A percentile compares a stretch with the other conserved stretches of the same genome.
These are phyloP conservation scores for Ceratina japonica DNA, from an alignment of 1,140 invertebrate species.

Conservation along the genomic window DNA sequence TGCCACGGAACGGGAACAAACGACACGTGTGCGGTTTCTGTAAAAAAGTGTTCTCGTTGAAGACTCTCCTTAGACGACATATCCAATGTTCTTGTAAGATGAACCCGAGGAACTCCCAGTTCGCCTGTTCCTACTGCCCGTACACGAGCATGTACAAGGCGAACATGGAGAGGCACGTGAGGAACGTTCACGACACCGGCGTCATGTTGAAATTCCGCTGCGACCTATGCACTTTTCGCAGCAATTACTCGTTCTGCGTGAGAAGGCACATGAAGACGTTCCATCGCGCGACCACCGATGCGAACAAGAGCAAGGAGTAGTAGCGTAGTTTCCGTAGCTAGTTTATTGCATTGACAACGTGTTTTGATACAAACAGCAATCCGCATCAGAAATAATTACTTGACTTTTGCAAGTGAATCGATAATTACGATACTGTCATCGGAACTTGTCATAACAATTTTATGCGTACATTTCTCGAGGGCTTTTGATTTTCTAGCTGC, in stretches of 20 bases:
- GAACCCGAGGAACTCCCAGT: conserved; percentile 66
- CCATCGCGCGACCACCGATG: conserved; percentile 42
- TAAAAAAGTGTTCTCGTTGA: conserved; percentile 72
- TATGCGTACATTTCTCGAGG: too few relatives aligned
- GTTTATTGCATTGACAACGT: too few relatives aligned
- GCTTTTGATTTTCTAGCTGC: too few relatives aligned
- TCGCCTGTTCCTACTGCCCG: conserved; percentile 70
- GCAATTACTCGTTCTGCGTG: conserved; percentile 74
- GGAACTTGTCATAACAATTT: too few relatives aligned
- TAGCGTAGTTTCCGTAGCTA: not conserved
- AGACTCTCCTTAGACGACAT: conserved; percentile 75
- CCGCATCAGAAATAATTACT: too few relatives aligned
- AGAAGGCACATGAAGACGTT: conserved; percentile 73
- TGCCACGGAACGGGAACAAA: conserved; percentile 44
- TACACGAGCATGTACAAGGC: conserved; percentile 75
- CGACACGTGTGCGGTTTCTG: conserved; percentile 72
- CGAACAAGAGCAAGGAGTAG: conserved; percentile 15
- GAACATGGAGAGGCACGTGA: conserved; percentile 73
- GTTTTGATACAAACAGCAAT: too few relatives aligned
- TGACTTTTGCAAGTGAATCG: too few relatives aligned
- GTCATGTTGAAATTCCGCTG: conserved; percentile 74
- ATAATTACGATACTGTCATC: too few relatives aligned
- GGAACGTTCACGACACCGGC: conserved; percentile 72
- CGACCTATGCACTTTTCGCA: conserved; percentile 72
- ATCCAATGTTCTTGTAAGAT: conserved; percentile 75